These are phyloP conservation scores for Drosophila acutilabella DNA, from an alignment of 2,888 invertebrate genomes.

Conservation along the genomic window DNA sequence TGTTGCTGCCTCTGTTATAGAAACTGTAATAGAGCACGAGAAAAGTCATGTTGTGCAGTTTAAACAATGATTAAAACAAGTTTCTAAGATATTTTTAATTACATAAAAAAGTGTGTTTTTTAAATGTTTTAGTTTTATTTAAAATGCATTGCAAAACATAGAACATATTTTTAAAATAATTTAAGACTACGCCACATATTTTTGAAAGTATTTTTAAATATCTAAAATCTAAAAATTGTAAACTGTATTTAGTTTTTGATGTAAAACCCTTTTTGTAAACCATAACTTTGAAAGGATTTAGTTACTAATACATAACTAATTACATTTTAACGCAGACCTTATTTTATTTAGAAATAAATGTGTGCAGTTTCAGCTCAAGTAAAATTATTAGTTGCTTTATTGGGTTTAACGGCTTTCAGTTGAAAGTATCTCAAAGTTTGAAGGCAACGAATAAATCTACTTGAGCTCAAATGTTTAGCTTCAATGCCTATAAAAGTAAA, in stretches of 20 bases:
- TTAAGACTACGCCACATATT: not conserved
- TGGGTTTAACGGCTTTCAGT: slow-evolving; percentile 32
- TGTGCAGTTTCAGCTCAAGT: not conserved
- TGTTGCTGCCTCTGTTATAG: slow-evolving; percentile 14
- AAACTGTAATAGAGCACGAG: not conserved
- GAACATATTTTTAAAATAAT: not conserved
- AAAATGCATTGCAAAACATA: not conserved
- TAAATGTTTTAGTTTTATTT: not conserved
- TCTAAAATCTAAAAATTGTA: not conserved
- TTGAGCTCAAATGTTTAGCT: slow-evolving; percentile 51
- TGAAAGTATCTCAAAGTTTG: slow-evolving; percentile 20
- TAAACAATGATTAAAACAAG: slow-evolving; percentile 25
- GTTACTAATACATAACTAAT: no score
- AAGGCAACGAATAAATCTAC: slow-evolving; percentile 46
- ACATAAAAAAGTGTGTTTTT: not conserved
- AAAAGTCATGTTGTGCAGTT: slow-evolving; percentile 16
- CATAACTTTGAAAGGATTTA: no score
- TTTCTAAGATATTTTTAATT: slow-evolving; percentile 12
- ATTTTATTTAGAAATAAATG: not conserved
- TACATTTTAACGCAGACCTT: no score
- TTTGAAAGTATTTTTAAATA: not conserved
- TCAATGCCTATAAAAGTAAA: slow-evolving; percentile 73
- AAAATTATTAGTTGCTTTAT: not conserved
- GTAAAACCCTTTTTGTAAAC: no score
- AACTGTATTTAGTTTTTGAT: no score